phyloP scores from a whole-genome alignment of 2,113 vertebrate genomes.

The Henicopernis longicauda region DNA sequence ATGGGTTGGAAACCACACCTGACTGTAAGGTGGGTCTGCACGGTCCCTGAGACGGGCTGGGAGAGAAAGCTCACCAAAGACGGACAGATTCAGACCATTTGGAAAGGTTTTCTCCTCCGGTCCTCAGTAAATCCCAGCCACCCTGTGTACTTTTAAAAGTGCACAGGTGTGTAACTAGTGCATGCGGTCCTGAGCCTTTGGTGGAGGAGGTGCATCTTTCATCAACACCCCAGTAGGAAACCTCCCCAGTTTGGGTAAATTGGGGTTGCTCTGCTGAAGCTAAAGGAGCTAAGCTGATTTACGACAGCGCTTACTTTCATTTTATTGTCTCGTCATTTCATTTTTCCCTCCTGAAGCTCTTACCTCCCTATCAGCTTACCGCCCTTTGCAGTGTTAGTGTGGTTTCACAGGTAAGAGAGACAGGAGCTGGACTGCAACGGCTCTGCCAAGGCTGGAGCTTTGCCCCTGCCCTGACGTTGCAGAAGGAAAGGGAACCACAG shows the following conservation, averaged over 20 bases:
- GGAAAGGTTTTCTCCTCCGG: neutral
- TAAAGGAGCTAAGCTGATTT: neutral
- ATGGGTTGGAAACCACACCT: neutral
- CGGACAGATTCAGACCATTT: neutral
- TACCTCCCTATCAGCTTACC: neutral
- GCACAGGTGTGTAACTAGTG: neutral
- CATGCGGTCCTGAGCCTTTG: neutral
- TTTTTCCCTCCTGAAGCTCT: neutral
- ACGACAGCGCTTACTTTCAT: neutral
- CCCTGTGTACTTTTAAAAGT: neutral
- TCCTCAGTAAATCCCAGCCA: neutral
- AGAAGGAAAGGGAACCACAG: neutral
- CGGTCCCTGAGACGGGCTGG: neutral
- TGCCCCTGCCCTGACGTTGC: neutral
- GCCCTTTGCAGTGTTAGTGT: neutral
- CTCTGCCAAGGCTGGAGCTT: neutral
- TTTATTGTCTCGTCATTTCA: neutral
- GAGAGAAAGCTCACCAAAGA: neutral
- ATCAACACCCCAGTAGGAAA: neutral
- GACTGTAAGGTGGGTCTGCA: neutral
- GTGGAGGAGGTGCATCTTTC: neutral
- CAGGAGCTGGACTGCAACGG: neutral
- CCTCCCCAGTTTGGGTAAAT: neutral
- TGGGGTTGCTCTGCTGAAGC: neutral
- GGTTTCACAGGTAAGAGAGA: neutral